A percentile compares a stretch with the other conserved stretches of the same genome.
phyloP scores from a whole-genome alignment of 1,140 invertebrate species.

The Elymnias hypermnestra region DNA sequence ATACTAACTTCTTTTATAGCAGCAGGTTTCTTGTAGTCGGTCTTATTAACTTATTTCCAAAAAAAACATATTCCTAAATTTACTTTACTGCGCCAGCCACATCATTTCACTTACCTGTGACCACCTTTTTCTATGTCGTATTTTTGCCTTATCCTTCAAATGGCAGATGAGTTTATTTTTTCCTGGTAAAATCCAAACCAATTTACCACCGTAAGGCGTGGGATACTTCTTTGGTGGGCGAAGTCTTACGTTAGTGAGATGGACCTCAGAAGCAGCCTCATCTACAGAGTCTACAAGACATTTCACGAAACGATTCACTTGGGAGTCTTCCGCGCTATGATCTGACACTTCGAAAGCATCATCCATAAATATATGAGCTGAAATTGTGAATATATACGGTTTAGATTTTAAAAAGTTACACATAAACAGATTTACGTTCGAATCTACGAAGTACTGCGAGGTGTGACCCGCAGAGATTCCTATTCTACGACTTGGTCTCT shows the following conservation, averaged over 20 bases:
- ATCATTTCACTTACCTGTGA: slow-evolving; percentile 90
- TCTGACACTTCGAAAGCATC: slow-evolving; percentile 98
- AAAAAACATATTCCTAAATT: too few relatives aligned
- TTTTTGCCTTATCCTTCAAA: slow-evolving; percentile 97
- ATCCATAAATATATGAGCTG: slow-evolving; percentile 99
- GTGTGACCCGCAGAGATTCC: too few relatives aligned
- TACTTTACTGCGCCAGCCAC: too few relatives aligned
- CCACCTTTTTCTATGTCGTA: slow-evolving; percentile 96
- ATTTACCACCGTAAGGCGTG: slow-evolving; percentile 95
- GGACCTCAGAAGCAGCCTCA: slow-evolving; percentile 95
- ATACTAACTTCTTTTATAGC: too few relatives aligned
- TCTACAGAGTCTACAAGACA: slow-evolving; percentile 93
- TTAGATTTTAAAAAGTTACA: not conserved
- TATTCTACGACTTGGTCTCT: too few relatives aligned
- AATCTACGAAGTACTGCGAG: too few relatives aligned
- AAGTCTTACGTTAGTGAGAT: slow-evolving; percentile 91
- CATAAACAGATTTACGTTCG: not conserved
- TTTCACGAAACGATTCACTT: slow-evolving; percentile 98
- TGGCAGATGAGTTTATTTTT: slow-evolving; percentile 99
- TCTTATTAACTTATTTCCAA: too few relatives aligned
- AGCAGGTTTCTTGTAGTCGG: too few relatives aligned
- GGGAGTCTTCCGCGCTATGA: slow-evolving; percentile 92
- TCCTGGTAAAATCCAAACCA: slow-evolving; percentile 97
- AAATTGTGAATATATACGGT: slow-evolving; percentile 33
- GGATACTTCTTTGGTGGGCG: slow-evolving; percentile 94